Evolutionary conservation across 2,888 invertebrate genomes (phyloP).

Genomic region (Homarus gammarus): DNA sequence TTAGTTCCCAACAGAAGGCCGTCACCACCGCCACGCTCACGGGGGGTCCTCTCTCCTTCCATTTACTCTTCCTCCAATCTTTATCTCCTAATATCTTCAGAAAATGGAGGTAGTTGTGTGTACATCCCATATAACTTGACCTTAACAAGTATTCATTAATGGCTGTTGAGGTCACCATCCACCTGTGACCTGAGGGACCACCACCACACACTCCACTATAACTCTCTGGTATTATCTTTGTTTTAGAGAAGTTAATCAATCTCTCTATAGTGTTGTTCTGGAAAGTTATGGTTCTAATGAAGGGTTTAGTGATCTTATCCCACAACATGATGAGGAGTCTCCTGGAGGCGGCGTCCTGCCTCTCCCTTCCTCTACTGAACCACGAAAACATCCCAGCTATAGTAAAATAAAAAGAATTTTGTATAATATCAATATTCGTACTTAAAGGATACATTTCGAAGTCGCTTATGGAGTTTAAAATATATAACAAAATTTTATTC

Average conservation of each 20-base stretch:
- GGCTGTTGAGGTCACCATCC: background rate
- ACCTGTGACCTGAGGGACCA: background rate
- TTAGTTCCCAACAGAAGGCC: conserved; percentile 34
- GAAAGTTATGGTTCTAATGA: background rate
- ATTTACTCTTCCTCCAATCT: background rate
- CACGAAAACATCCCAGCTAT: no score
- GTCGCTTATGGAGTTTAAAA: no score
- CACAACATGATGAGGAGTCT: background rate
- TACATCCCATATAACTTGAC: background rate
- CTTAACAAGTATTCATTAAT: background rate
- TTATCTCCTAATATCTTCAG: background rate
- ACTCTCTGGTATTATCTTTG: background rate
- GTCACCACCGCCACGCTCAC: background rate
- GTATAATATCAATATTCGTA: no score
- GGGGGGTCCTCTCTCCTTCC: background rate
- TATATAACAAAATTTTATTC: no score
- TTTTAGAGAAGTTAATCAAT: background rate
- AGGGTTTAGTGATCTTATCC: no score
- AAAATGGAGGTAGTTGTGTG: background rate
- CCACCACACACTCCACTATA: background rate
- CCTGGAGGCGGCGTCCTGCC: no score
- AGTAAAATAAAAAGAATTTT: no score
- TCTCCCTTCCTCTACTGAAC: no score
- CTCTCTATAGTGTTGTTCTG: background rate
- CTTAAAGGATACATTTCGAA: no score